Evolutionary conservation across 1,140 invertebrate species (phyloP).

Genomic region (Orchestia grillus): DNA sequence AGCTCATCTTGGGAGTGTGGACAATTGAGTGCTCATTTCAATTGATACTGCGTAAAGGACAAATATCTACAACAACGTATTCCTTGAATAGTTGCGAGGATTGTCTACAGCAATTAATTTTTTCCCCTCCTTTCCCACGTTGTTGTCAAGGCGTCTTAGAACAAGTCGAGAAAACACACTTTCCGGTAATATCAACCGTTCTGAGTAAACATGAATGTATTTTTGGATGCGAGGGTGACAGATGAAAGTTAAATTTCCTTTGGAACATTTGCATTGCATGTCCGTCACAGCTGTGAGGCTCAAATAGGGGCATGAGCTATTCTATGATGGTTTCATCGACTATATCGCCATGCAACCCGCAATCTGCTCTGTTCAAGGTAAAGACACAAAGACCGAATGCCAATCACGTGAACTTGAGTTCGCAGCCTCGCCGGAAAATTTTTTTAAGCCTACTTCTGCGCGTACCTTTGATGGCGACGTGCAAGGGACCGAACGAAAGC

Average conservation of each 20-base stretch:
- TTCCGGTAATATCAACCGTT: neutral
- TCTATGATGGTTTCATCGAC: neutral
- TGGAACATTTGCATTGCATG: neutral
- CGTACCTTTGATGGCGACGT: constrained; percentile 25
- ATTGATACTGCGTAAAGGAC: too few relatives aligned
- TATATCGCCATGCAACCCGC: neutral
- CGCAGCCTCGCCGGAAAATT: neutral
- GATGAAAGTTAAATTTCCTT: neutral
- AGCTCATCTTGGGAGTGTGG: too few relatives aligned
- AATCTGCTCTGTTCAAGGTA: neutral
- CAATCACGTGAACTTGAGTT: neutral
- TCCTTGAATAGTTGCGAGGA: neutral
- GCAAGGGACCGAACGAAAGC: neutral
- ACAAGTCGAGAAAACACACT: neutral
- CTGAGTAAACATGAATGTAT: neutral
- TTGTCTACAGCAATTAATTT: neutral
- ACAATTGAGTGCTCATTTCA: too few relatives aligned
- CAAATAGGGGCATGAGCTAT: neutral
- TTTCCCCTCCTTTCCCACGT: neutral
- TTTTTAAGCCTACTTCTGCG: constrained; percentile 19
- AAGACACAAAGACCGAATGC: neutral
- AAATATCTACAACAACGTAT: too few relatives aligned
- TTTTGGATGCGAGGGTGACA: neutral
- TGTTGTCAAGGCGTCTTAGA: neutral
- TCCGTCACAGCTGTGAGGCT: neutral